A percentile compares a stretch with the other conserved stretches of the same genome.
phyloP scores from a whole-genome alignment of 2,888 invertebrate species.

The Sisyra terminalis region DNA sequence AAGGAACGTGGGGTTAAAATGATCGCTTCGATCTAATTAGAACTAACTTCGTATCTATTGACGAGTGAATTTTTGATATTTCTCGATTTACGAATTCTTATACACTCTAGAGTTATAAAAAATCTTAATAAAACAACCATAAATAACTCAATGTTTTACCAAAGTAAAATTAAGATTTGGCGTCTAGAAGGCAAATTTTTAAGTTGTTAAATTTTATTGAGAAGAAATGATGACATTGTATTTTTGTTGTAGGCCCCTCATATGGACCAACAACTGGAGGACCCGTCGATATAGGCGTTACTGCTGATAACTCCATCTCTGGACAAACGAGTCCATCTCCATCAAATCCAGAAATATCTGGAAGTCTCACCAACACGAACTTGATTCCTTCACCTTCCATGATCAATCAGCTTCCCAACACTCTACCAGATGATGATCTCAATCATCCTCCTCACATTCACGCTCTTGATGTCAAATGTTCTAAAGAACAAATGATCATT shows the following conservation, averaged over 20 bases:
- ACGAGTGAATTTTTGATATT: too few relatives aligned
- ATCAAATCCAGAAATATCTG: constrained; percentile 12
- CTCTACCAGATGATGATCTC: constrained; percentile 33
- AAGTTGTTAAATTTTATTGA: too few relatives aligned
- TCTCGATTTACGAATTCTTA: too few relatives aligned
- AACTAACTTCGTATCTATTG: too few relatives aligned
- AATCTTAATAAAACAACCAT: too few relatives aligned
- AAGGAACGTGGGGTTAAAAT: too few relatives aligned
- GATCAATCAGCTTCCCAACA: constrained; percentile 1
- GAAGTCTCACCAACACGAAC: constrained; percentile 8
- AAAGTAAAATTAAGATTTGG: too few relatives aligned
- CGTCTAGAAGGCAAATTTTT: too few relatives aligned
- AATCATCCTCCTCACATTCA: constrained; percentile 64
- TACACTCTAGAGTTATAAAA: too few relatives aligned
- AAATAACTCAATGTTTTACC: too few relatives aligned
- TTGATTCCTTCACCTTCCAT: constrained; percentile 7
- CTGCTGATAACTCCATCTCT: constrained; percentile 9
- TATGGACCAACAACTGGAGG: constrained; percentile 12
- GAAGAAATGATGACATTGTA: too few relatives aligned
- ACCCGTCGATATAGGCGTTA: constrained; percentile 8
- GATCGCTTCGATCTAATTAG: too few relatives aligned
- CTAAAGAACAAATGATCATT: constrained; percentile 70
- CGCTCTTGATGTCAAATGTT: constrained; percentile 56
- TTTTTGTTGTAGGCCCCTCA: neutral
- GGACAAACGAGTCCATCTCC: constrained; percentile 7